Evolutionary conservation across 2,888 invertebrate species (phyloP).

Genomic region (Eilema sororculum): DNA sequence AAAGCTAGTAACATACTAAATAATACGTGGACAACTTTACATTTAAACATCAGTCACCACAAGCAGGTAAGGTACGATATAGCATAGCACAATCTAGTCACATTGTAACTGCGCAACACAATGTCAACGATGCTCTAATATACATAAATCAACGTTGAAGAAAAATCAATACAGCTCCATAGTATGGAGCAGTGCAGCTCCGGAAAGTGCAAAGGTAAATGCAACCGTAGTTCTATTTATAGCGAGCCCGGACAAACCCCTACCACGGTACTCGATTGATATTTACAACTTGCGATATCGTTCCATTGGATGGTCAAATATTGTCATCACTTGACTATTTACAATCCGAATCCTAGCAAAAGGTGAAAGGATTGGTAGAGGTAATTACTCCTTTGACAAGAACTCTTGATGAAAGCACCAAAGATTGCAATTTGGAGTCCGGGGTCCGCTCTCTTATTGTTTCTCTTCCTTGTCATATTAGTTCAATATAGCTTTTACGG

Average conservation of each 20-base stretch:
- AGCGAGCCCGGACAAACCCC: conserved; percentile 59
- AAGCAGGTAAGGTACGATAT: no score
- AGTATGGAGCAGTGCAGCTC: conserved; percentile 43
- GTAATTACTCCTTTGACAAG: not conserved
- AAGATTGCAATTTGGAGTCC: not conserved
- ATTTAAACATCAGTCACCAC: no score
- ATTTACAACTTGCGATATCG: conserved; percentile 1
- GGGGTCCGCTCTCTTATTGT: no score
- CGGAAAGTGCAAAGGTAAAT: conserved; percentile 75
- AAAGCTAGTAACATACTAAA: no score
- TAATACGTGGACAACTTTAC: no score
- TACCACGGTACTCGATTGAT: conserved; percentile 39
- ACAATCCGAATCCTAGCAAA: no score
- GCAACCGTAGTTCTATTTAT: conserved; percentile 71
- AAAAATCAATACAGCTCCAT: conserved; percentile 37
- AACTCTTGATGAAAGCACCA: not conserved
- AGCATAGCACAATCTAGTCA: not conserved
- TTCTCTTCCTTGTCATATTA: no score
- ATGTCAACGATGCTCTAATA: not conserved
- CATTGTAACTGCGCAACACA: not conserved
- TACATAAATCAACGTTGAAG: conserved; percentile 11
- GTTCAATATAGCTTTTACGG: no score
- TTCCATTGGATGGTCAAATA: not conserved
- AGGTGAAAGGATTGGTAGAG: not conserved
- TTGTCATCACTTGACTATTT: no score